phyloP scores from a whole-genome alignment of 1,140 invertebrate genomes.

The Cydia splendana region DNA sequence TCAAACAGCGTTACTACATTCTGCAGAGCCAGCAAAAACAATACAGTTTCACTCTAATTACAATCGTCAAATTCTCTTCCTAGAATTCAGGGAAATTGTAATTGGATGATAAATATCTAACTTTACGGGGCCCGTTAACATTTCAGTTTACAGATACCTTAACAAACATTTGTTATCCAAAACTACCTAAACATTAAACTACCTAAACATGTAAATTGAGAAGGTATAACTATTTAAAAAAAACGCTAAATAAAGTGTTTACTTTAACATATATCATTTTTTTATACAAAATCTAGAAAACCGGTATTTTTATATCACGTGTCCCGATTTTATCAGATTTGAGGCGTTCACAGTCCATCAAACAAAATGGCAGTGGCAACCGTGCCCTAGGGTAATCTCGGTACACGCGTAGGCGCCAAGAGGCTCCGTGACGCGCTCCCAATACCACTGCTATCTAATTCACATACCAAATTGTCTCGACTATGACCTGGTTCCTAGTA shows the following conservation, averaged over 20 bases:
- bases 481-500: background rate
- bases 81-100: too few relatives aligned
- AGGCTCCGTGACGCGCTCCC: conserved; percentile 2
- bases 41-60: too few relatives aligned
- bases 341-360: conserved; percentile 22
- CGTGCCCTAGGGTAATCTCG: conserved; percentile 45
- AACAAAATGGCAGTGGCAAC: conserved; percentile 39
- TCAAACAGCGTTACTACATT: too few relatives aligned
- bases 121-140: too few relatives aligned
- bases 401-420: background rate
- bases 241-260: background rate
- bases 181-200: background rate
- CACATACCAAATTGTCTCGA: background rate
- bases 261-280: background rate
- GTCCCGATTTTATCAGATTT: conserved; percentile 27
- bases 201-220: background rate
- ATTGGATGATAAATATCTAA: too few relatives aligned
- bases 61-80: too few relatives aligned
- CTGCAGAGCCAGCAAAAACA: too few relatives aligned
- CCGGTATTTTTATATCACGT: conserved; percentile 14
- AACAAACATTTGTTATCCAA: background rate
- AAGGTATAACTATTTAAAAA: too few relatives aligned
- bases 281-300: background rate
- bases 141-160: too few relatives aligned
- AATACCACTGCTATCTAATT: background rate